These are phyloP conservation scores for Saccopteryx bilineata DNA, from an alignment of 2,113 vertebrate species.

Conservation along the genomic window DNA sequence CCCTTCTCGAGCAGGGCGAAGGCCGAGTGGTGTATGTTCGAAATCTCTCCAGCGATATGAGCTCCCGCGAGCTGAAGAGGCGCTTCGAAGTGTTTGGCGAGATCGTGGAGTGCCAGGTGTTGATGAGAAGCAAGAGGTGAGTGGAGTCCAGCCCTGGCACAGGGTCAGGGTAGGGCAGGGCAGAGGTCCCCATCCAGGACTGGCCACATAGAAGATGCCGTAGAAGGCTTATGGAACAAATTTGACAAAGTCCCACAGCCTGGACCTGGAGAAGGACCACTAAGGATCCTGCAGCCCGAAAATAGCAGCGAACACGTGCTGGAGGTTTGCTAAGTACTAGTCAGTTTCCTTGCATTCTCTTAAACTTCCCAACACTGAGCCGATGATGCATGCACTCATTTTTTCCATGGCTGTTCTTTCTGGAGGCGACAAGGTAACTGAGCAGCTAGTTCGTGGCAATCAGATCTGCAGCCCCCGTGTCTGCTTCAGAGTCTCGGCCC, in stretches of 20 bases:
- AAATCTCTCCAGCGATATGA: constrained; percentile 96
- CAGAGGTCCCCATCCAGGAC: rapidly evolving
- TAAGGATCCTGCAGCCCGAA: not conserved
- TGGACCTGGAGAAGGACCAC: not conserved
- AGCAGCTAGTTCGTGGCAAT: not conserved
- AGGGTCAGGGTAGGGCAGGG: rapidly evolving
- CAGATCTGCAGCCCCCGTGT: not conserved
- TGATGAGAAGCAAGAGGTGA: constrained; percentile 93
- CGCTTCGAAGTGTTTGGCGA: constrained; percentile 97
- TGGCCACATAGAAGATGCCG: not conserved
- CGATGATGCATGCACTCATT: rapidly evolving
- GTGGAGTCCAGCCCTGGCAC: not conserved
- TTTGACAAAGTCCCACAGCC: not conserved
- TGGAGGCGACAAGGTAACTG: not conserved
- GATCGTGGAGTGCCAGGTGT: constrained; percentile 95
- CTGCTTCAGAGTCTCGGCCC: not conserved
- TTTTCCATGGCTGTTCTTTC: not conserved
- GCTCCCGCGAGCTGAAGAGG: constrained; percentile 95
- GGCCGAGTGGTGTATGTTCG: constrained; percentile 96
- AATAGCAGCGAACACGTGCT: rapidly evolving
- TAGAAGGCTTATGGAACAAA: not conserved
- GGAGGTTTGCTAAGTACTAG: not conserved
- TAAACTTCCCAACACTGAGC: not conserved
- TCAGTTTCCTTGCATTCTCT: not conserved
- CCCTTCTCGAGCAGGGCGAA: constrained; percentile 91